A percentile compares a stretch with the other conserved stretches of the same genome.
These are phyloP conservation scores for Verasper variegatus DNA, from an alignment of 2,113 vertebrate species.

Conservation along the genomic window DNA sequence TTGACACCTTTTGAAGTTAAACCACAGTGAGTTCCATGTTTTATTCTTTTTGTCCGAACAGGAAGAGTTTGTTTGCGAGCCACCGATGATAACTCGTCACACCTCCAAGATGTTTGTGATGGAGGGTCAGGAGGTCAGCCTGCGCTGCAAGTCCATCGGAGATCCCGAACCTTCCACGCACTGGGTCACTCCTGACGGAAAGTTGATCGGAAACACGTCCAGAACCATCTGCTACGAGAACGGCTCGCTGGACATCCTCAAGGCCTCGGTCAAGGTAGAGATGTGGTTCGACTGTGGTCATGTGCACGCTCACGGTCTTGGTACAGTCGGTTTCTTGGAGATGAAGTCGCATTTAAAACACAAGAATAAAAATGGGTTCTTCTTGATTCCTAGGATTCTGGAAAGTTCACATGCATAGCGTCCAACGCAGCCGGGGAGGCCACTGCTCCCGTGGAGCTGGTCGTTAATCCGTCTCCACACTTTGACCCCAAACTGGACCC, in stretches of 20 bases:
- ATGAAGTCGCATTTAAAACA: background rate
- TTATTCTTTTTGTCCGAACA: constrained; percentile 1
- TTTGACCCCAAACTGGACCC: constrained; percentile 82
- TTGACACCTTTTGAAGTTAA: no score
- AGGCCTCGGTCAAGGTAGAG: constrained; percentile 81
- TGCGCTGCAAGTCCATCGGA: constrained; percentile 85
- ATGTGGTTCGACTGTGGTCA: no score
- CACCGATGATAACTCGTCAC: constrained; percentile 86
- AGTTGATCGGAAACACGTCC: constrained; percentile 85
- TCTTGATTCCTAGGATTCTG: constrained; percentile 75
- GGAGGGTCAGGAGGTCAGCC: constrained; percentile 86
- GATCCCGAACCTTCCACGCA: constrained; percentile 86
- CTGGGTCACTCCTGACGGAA: constrained; percentile 86
- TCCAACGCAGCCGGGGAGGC: constrained; percentile 86
- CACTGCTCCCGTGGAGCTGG: constrained; percentile 83
- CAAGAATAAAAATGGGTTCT: background rate
- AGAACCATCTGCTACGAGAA: constrained; percentile 85
- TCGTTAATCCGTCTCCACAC: constrained; percentile 85
- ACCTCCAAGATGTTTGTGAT: constrained; percentile 86
- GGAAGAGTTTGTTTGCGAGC: constrained; percentile 88
- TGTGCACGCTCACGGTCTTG: no score
- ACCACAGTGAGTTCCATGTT: no score
- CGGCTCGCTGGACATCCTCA: constrained; percentile 85
- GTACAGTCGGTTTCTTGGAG: background rate
- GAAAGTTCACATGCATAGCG: constrained; percentile 85